Evolutionary conservation across 2,888 invertebrate species (phyloP).

Genomic region (Acleris laterana): DNA sequence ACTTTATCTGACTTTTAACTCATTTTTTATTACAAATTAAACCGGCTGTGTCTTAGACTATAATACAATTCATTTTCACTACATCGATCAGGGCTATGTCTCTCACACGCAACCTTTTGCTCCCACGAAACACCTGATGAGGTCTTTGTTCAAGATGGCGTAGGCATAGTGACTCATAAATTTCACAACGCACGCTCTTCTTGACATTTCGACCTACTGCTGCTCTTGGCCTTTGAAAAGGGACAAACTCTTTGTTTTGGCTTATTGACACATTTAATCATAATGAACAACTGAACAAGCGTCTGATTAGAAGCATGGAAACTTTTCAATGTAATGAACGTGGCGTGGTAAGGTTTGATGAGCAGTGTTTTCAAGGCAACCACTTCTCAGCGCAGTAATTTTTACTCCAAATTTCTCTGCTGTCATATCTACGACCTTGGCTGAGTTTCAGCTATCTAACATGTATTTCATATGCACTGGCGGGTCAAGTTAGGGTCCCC

Average conservation of each 20-base stretch:
- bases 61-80: conserved; percentile 5
- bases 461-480: too few relatives aligned
- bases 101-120: conserved; percentile 20
- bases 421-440: too few relatives aligned
- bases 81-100: conserved; percentile 2
- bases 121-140: conserved; percentile 32
- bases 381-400: too few relatives aligned
- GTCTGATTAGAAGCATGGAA: not conserved
- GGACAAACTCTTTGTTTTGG: conserved; percentile 4
- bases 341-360: too few relatives aligned
- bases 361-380: too few relatives aligned
- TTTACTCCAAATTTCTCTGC: too few relatives aligned
- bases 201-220: conserved; percentile 24
- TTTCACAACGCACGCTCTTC: conserved; percentile 17
- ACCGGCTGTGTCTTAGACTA: not conserved
- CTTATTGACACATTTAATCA: not conserved
- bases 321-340: too few relatives aligned
- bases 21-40: not conserved
- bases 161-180: conserved; percentile 28
- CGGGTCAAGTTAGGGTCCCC: too few relatives aligned
- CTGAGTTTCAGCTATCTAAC: too few relatives aligned
- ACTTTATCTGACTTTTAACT: not conserved
- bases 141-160: conserved; percentile 20
- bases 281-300: not conserved
- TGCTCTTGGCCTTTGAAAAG: conserved; percentile 25